Percentiles rank a stretch among this genome's conserved stretches.
phyloP scores from a whole-genome alignment of 2,797 vertebrate species.

The Erpetoichthys calabaricus region DNA sequence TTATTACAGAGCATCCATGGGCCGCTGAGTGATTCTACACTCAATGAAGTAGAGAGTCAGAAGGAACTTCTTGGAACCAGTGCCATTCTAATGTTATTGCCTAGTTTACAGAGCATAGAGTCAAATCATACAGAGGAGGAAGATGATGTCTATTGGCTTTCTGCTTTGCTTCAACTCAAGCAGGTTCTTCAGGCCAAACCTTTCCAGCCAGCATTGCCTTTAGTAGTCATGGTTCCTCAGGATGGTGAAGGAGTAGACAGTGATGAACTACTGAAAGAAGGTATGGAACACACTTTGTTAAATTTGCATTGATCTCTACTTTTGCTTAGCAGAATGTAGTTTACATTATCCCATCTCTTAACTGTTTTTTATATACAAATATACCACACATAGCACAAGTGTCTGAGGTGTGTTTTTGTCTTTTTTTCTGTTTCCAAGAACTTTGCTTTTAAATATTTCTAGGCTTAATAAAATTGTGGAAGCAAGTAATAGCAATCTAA shows the following conservation, averaged over 20 bases:
- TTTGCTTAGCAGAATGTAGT: too few species aligned
- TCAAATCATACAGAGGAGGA: conserved; percentile 41
- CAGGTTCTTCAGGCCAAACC: conserved; percentile 75
- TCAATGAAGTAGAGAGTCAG: conserved; percentile 49
- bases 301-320: too few species aligned
- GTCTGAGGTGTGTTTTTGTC: too few species aligned
- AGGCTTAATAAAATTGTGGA: too few species aligned
- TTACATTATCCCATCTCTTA: too few species aligned
- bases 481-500: too few species aligned
- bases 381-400: too few species aligned
- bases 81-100: conserved; percentile 69
- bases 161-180: conserved; percentile 74
- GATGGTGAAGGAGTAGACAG: conserved; percentile 12
- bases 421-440: too few species aligned
- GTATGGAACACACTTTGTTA: conserved; percentile 29
- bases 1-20: conserved; percentile 55
- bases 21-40: conserved; percentile 41
- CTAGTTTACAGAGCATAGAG: conserved; percentile 31
- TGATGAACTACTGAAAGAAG: conserved; percentile 56
- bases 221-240: conserved; percentile 63
- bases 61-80: conserved; percentile 70
- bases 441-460: too few species aligned
- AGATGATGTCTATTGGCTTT: conserved; percentile 69
- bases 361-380: too few species aligned
- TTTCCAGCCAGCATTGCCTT: conserved; percentile 61